These are phyloP conservation scores for Bostrychus sinensis DNA, from an alignment of 2,113 vertebrate species.

Conservation along the genomic window DNA sequence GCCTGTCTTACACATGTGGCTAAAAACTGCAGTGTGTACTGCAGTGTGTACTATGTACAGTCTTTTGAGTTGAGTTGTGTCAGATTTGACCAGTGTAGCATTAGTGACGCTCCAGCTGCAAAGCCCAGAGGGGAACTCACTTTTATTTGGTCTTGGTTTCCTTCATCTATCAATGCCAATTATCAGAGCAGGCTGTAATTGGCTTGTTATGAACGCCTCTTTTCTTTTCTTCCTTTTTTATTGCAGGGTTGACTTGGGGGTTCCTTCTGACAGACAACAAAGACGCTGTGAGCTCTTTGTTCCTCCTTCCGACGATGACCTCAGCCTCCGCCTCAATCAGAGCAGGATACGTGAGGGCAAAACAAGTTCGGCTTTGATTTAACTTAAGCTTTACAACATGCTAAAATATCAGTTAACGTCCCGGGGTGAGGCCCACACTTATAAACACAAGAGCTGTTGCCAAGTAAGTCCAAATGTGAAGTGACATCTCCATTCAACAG, in stretches of 20 bases:
- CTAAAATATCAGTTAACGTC: conserved; percentile 34
- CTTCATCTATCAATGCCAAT: conserved; percentile 66
- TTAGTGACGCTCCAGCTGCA: conserved; percentile 39
- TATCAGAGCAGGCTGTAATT: conserved; percentile 58
- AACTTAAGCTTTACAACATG: conserved; percentile 29
- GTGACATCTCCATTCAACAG: conserved; percentile 18
- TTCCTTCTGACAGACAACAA: conserved; percentile 52
- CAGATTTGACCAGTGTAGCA: conserved; percentile 6
- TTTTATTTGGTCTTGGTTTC: conserved; percentile 69
- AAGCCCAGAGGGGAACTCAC: conserved; percentile 28
- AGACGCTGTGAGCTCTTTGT: conserved; percentile 30
- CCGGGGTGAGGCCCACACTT: conserved; percentile 26
- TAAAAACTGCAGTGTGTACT: no score
- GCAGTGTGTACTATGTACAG: no score
- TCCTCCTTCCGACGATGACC: conserved; percentile 54
- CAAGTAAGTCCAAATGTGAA: conserved; percentile 24
- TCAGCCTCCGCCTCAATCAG: conserved; percentile 50
- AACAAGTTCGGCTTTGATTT: conserved; percentile 67
- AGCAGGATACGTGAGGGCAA: conserved; percentile 53
- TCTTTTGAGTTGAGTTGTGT: no score
- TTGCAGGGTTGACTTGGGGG: conserved; percentile 43
- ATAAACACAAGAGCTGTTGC: conserved; percentile 27
- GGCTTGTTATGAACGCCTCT: conserved; percentile 65
- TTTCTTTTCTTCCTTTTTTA: conserved; percentile 31
- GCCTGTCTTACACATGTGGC: no score